Base-by-base conservation (phyloP, 1,140 invertebrate species). In the Euwallacea similis region DNA sequence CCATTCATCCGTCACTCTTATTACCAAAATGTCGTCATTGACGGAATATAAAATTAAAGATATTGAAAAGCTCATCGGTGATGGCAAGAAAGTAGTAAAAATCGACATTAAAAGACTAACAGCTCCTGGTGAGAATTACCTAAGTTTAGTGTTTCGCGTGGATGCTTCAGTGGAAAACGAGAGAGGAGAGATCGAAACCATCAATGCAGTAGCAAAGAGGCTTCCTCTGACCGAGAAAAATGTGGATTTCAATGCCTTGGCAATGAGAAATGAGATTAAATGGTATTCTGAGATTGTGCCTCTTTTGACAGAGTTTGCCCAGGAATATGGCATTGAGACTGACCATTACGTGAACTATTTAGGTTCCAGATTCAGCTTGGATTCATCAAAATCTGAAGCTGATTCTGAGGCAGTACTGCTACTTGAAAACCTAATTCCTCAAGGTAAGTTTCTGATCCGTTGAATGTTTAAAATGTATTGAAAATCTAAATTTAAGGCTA, bases 401-500 rank as follows among this genome's bases (percentile, higher is more conserved):
- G 58, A 60, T 42, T 10, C 9, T 4, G 58, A 60, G 41, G 8
- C 58, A 11, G 41, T 60, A 41, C 42, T 60, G 13, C 1, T 60
- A 4, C 21, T 60, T 11, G 7, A 42, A 60, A 60, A 60, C 16
- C 10, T 60, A 16, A 42, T 60, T 41, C 58, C 58, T 10, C 16
- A 60, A 41, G 58, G 58, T 60, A 42, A 50, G 46, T 50, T 50
- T 50, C 13, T 50, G 2, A 0, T 11, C 46, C 13, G 9, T 4
- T 50, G 0, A 2, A 11, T 50, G 9, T 50, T 50, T 50, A 1
- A 50, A 0, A 6, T 13, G 9, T 9, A 13, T 56, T 9, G 2
- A 60, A 60, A 60, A 43, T 6, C 42, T 60, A 9, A 56, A 15
- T 61, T 42, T 41, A 16, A 2, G 86, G 83, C 2, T 88, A 83